Conservation (phyloP, 1,140 invertebrate genomes). For the Leguminivora glycinivorella region DNA sequence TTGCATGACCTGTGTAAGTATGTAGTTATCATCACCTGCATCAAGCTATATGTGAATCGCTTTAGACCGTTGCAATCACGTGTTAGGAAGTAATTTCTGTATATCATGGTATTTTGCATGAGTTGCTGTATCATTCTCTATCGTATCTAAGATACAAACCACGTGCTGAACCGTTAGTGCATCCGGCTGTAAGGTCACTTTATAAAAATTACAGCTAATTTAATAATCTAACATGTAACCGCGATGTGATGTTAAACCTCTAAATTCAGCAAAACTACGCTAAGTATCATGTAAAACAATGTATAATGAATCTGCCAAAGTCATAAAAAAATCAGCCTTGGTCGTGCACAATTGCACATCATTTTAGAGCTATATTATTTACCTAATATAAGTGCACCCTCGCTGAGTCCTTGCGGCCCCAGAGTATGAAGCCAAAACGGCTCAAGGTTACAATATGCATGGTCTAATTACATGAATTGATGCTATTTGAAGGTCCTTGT, state of each 20-base stretch:
- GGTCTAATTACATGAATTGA: neutral
- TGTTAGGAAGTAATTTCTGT: neutral
- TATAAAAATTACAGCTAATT: too few species aligned
- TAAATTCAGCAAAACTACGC: neutral
- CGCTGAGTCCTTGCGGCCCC: neutral
- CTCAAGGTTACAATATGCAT: neutral
- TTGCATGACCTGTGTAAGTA: too few species aligned
- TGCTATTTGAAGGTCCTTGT: slow-evolving; percentile 7
- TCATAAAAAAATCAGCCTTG: neutral
- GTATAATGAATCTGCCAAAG: neutral
- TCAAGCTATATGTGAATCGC: neutral
- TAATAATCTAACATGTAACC: neutral
- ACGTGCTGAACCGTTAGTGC: neutral
- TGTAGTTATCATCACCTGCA: too few species aligned
- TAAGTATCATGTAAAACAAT: neutral
- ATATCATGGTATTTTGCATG: neutral
- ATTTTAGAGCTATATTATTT: too few species aligned
- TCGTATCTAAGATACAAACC: neutral
- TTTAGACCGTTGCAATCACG: neutral
- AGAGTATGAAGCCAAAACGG: neutral
- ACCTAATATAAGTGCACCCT: neutral
- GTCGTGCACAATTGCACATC: neutral
- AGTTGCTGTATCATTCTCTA: neutral
- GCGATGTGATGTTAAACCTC: neutral
- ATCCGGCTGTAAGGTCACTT: neutral